Percentiles rank a stretch among this genome's conserved stretches.
phyloP scores from a whole-genome alignment of 2,113 vertebrate species.

The Semnornis frantzii region DNA sequence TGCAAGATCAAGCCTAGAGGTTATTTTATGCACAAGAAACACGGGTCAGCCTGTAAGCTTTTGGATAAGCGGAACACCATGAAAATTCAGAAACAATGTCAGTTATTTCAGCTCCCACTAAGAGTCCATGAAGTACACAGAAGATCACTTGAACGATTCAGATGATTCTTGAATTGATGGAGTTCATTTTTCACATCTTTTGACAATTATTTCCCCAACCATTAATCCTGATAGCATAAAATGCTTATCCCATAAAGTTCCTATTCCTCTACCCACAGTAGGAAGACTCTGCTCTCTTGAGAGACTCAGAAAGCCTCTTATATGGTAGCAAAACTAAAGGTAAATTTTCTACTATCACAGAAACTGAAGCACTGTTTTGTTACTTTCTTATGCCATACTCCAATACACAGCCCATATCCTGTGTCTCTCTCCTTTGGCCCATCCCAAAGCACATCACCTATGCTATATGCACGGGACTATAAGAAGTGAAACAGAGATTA shows the following conservation, averaged over 20 bases:
- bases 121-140: fast-evolving
- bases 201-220: neutral
- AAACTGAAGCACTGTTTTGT: neutral
- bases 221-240: neutral
- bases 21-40: neutral
- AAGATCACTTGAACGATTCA: neutral
- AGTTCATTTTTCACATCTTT: neutral
- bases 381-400: neutral
- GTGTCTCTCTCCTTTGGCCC: neutral
- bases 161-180: neutral
- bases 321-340: neutral
- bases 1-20: neutral
- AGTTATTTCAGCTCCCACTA: neutral
- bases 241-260: neutral
- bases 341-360: neutral
- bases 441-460: neutral
- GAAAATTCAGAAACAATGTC: neutral
- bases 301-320: neutral
- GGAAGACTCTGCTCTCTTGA: neutral
- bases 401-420: neutral
- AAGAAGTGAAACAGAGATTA: neutral
- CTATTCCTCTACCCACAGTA: neutral
- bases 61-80: neutral
- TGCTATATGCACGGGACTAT: neutral
- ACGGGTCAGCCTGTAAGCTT: neutral